Conservation (phyloP, 2,888 invertebrate genomes). For the Beris chalybata region DNA sequence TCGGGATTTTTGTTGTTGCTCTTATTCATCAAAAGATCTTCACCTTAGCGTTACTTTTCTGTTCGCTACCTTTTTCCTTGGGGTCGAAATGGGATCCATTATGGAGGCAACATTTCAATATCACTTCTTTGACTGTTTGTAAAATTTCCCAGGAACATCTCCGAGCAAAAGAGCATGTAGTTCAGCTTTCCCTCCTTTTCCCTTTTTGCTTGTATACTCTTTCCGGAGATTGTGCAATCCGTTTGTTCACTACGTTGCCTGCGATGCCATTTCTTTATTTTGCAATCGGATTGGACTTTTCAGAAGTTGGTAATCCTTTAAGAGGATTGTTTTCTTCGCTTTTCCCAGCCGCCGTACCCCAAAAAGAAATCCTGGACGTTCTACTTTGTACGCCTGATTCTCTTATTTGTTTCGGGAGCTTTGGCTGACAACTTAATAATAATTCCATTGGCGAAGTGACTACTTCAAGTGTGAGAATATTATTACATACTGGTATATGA, state of each 20-base stretch:
- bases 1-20: no score
- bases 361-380: conserved; percentile 11
- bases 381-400: conserved; percentile 24
- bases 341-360: neutral
- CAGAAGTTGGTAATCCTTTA: conserved; percentile 40
- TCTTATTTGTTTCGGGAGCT: conserved; percentile 34
- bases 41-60: no score
- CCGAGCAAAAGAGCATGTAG: no score
- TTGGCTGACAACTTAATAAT: conserved; percentile 38
- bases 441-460: conserved; percentile 35
- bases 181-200: no score
- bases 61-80: no score
- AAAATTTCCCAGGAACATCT: no score
- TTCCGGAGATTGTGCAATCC: neutral
- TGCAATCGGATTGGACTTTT: conserved; percentile 40
- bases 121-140: no score
- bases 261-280: conserved; percentile 20
- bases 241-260: conserved; percentile 6
- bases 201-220: neutral
- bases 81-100: no score
- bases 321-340: conserved; percentile 34
- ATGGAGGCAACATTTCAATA: no score
- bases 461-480: conserved; percentile 18
- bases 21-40: no score
- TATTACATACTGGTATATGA: neutral